phyloP scores from a whole-genome alignment of 2,113 vertebrate genomes.

The Tragelaphus strepsiceros region DNA sequence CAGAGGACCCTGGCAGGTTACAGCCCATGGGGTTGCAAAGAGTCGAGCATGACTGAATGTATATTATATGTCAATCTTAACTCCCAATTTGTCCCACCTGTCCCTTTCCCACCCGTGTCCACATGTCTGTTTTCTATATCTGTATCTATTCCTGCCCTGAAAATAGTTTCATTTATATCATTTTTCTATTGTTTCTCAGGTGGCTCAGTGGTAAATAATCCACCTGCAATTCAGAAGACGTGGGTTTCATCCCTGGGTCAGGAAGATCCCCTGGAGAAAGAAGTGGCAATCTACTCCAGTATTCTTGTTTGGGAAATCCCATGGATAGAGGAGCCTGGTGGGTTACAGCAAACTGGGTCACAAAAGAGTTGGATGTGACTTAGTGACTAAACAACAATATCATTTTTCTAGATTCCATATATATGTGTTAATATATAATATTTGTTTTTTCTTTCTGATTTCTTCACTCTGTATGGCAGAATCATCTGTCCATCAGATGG shows the following conservation, averaged over 20 bases:
- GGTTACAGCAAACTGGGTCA: background rate
- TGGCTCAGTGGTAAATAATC: background rate
- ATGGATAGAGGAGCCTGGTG: background rate
- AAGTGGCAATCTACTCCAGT: background rate
- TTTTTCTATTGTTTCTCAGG: background rate
- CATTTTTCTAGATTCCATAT: background rate
- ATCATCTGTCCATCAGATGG: background rate
- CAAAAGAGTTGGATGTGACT: background rate
- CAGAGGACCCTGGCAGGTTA: background rate
- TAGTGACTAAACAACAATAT: background rate
- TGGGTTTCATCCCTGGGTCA: background rate
- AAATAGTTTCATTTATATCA: background rate
- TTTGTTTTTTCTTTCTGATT: background rate
- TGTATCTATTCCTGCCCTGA: background rate
- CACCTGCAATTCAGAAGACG: background rate
- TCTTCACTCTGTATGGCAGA: background rate
- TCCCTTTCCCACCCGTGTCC: background rate
- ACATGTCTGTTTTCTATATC: background rate
- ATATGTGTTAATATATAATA: background rate
- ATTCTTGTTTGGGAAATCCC: background rate
- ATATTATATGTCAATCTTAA: background rate
- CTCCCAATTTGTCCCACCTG: background rate
- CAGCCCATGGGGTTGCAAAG: background rate
- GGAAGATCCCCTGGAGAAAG: background rate
- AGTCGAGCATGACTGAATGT: background rate